Evolutionary conservation across 2,797 vertebrate species (phyloP).

Genomic region (Lagocephalus sceleratus): DNA sequence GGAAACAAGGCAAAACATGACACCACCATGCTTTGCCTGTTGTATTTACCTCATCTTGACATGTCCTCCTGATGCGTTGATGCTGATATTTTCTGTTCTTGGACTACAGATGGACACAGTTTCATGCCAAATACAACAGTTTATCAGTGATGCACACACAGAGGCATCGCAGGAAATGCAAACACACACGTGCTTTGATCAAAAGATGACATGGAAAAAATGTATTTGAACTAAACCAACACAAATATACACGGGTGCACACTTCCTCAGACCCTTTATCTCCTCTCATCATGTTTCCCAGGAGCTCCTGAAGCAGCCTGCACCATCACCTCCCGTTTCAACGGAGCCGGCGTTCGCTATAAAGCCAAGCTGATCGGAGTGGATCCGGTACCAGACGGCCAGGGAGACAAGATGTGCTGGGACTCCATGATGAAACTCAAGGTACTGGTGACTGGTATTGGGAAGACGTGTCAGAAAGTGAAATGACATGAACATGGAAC

Average conservation of each 20-base stretch:
- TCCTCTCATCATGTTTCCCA: constrained; percentile 27
- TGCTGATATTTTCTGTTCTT: too few relatives aligned
- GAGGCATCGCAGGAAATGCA: neutral
- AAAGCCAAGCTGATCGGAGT: constrained; percentile 79
- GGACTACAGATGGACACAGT: neutral
- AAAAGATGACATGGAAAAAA: constrained; percentile 13
- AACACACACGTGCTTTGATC: constrained; percentile 11
- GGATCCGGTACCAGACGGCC: constrained; percentile 62
- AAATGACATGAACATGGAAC: too few relatives aligned
- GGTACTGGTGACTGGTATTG: constrained; percentile 40
- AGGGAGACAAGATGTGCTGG: constrained; percentile 77
- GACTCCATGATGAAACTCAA: constrained; percentile 83
- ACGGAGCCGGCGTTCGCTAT: constrained; percentile 76
- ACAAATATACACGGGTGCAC: constrained; percentile 17
- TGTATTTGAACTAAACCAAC: neutral
- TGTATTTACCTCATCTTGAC: too few relatives aligned
- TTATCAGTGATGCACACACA: neutral
- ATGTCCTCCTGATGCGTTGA: too few relatives aligned
- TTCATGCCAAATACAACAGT: neutral
- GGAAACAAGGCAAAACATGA: constrained; percentile 43
- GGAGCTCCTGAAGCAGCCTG: constrained; percentile 17
- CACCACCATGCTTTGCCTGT: too few relatives aligned
- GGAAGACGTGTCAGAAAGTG: too few relatives aligned
- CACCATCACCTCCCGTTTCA: constrained; percentile 53
- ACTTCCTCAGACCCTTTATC: neutral